Percentiles rank a stretch among this genome's conserved stretches.
Evolutionary conservation across 2,888 invertebrate genomes (phyloP).

Genomic region (Drosophila kokeensis): DNA sequence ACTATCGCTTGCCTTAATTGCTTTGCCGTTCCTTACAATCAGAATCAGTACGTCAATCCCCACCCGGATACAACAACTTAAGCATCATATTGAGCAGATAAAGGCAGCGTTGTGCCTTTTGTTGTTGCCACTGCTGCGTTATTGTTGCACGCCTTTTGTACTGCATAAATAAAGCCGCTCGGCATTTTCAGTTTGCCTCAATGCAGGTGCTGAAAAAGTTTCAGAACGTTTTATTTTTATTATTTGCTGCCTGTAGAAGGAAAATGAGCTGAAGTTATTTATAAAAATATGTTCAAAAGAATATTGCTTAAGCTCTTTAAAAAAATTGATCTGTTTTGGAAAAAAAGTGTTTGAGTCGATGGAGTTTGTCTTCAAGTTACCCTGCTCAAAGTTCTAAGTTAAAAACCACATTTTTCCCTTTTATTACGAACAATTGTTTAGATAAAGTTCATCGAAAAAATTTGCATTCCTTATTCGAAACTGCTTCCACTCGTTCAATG

Average conservation of each 20-base stretch:
- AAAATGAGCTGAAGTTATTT: not conserved
- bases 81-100: conserved; percentile 57
- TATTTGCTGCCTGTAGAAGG: not conserved
- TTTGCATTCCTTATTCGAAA: not conserved
- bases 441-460: not conserved
- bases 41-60: conserved; percentile 12
- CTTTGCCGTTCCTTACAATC: conserved; percentile 41
- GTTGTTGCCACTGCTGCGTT: conserved; percentile 34
- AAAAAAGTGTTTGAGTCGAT: not conserved
- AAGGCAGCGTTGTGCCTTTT: conserved; percentile 31
- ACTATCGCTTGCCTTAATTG: conserved; percentile 38
- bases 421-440: not conserved
- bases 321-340: conserved; percentile 1
- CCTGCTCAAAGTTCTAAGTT: not conserved
- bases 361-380: not conserved
- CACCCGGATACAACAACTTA: conserved; percentile 52
- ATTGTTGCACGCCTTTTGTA: conserved; percentile 43
- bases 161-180: conserved; percentile 26
- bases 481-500: not conserved
- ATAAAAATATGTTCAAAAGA: conserved; percentile 7
- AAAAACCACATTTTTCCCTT: not conserved
- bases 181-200: conserved; percentile 30
- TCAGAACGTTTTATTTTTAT: conserved; percentile 1
- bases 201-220: conserved; percentile 3
- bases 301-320: not conserved